phyloP scores from a whole-genome alignment of 2,888 invertebrate species.

The Chrysotoxum bicinctum region DNA sequence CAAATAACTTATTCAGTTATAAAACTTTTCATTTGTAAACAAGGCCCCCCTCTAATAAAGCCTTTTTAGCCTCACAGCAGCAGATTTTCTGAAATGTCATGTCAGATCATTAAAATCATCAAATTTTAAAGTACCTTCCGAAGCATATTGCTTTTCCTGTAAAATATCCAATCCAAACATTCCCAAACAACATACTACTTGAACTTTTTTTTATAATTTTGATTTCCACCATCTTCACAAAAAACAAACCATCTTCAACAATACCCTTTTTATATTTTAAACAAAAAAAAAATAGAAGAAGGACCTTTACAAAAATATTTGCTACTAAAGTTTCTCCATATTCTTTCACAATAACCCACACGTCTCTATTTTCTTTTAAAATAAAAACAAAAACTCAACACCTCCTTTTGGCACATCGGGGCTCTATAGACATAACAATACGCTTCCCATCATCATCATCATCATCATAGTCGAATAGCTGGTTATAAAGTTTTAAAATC shows the following conservation, averaged over 20 bases:
- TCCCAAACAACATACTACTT: slow-evolving; percentile 35
- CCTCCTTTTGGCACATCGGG: not conserved
- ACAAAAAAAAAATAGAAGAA: slow-evolving; percentile 29
- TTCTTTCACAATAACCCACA: not conserved
- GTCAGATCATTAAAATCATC: not conserved
- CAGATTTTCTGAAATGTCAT: not conserved
- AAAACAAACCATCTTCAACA: not conserved
- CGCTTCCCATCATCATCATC: slow-evolving; percentile 49
- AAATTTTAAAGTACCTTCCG: not conserved
- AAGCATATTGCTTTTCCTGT: slow-evolving; percentile 50
- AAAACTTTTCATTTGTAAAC: no score
- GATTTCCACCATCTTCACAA: slow-evolving; percentile 34
- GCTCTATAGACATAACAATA: slow-evolving; percentile 31
- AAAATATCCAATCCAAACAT: slow-evolving; percentile 18
- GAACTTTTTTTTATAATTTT: slow-evolving; percentile 27
- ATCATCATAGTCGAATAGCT: slow-evolving; percentile 24
- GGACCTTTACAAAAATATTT: slow-evolving; percentile 55
- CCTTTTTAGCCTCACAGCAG: no score
- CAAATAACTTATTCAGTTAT: no score
- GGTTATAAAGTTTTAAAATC: slow-evolving; percentile 68
- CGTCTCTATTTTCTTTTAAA: slow-evolving; percentile 40
- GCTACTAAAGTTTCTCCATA: slow-evolving; percentile 23
- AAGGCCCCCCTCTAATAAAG: no score
- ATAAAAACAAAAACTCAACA: slow-evolving; percentile 11
- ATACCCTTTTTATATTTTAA: slow-evolving; percentile 14